A percentile compares a stretch with the other conserved stretches of the same genome.
Conservation (phyloP, 2,888 invertebrate genomes). For the Pheosia tremula region DNA sequence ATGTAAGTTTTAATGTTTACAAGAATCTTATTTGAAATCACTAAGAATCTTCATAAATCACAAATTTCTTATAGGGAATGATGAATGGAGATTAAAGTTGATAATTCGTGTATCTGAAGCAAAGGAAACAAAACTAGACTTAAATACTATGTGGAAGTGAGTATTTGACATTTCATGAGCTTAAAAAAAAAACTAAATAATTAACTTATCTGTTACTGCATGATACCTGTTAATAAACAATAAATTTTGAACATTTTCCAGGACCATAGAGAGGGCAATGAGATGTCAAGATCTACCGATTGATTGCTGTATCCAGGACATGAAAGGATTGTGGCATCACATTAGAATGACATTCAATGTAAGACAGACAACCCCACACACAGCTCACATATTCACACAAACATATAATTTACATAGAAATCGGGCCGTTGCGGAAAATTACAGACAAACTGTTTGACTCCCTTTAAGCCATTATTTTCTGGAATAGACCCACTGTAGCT, state of each 20-base stretch:
- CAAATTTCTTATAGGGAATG: conserved; percentile 61
- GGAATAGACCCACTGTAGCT: too few relatives aligned
- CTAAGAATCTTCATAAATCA: neutral
- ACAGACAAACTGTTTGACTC: too few relatives aligned
- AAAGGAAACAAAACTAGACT: conserved; percentile 61
- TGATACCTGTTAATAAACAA: too few relatives aligned
- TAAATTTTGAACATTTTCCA: conserved; percentile 39
- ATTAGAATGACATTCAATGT: conserved; percentile 71
- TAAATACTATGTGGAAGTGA: conserved; percentile 73
- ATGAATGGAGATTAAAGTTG: conserved; percentile 75
- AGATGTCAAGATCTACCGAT: conserved; percentile 64
- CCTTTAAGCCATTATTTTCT: too few relatives aligned
- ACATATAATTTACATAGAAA: too few relatives aligned
- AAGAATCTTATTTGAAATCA: neutral
- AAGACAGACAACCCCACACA: conserved; percentile 29
- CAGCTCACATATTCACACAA: too few relatives aligned
- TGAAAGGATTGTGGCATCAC: conserved; percentile 76
- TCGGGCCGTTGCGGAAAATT: too few relatives aligned
- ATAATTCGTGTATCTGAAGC: conserved; percentile 64
- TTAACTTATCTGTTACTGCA: too few relatives aligned
- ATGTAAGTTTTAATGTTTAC: conserved; percentile 62
- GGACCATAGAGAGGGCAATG: conserved; percentile 71
- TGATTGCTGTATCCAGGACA: conserved; percentile 75
- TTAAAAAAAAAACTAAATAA: too few relatives aligned
- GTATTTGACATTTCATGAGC: conserved; percentile 7